Evolutionary conservation across 92 coral and sea anemone genomes (phyloP).

Genomic region (Actinostola sp.): DNA sequence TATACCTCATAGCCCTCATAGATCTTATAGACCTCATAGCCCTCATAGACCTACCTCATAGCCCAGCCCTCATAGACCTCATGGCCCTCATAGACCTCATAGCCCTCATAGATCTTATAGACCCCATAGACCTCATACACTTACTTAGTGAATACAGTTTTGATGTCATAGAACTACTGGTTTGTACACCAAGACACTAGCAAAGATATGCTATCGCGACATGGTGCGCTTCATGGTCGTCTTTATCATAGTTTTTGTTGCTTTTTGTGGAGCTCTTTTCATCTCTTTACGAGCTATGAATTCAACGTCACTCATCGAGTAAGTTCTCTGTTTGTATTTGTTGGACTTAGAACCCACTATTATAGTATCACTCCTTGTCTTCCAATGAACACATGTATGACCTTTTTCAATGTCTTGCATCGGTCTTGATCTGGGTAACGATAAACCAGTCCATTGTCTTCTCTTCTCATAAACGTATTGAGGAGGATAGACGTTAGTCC

Average conservation of each 20-base stretch:
- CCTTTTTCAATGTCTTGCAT: too few relatives aligned
- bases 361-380: neutral
- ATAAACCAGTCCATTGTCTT: too few relatives aligned
- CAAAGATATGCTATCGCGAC: slow-evolving; percentile 89
- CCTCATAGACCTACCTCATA: too few relatives aligned
- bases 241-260: slow-evolving; percentile 70
- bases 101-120: too few relatives aligned
- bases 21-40: too few relatives aligned
- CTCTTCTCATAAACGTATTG: too few relatives aligned
- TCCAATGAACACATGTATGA: neutral
- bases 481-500: too few relatives aligned
- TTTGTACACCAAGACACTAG: slow-evolving; percentile 89
- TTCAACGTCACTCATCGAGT: slow-evolving; percentile 73
- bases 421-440: too few relatives aligned
- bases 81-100: too few relatives aligned
- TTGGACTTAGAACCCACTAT: neutral
- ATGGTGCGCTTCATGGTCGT: slow-evolving; percentile 74
- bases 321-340: neutral
- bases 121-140: neutral
- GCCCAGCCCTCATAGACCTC: too few relatives aligned
- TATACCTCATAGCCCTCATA: too few relatives aligned
- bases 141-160: neutral
- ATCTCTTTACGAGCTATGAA: slow-evolving; percentile 81
- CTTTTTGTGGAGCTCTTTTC: slow-evolving; percentile 85
- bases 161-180: slow-evolving; percentile 73